Percentiles rank a stretch among this genome's conserved stretches.
Evolutionary conservation across 2,797 vertebrate genomes (phyloP).

Genomic region (Chanos chanos): DNA sequence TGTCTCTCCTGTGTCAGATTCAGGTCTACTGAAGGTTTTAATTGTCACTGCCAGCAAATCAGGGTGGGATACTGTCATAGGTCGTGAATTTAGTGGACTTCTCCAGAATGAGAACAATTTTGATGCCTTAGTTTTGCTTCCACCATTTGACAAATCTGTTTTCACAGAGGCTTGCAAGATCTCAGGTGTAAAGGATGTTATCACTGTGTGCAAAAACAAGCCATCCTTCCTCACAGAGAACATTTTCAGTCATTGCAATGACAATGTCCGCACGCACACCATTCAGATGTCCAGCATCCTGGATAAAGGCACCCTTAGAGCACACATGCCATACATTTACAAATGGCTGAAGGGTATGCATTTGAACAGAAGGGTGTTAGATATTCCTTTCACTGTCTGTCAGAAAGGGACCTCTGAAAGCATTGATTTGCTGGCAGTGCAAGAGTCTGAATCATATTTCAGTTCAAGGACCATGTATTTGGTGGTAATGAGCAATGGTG

Average conservation of each 20-base stretch:
- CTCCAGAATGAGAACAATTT: constrained; percentile 40
- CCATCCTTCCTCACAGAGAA: constrained; percentile 29
- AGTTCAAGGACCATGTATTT: constrained; percentile 64
- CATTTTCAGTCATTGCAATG: constrained; percentile 47
- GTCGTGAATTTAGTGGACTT: constrained; percentile 33
- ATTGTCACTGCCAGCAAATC: constrained; percentile 63
- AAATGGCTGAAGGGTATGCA: constrained; percentile 72
- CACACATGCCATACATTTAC: constrained; percentile 53
- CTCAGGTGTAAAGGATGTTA: constrained; percentile 58
- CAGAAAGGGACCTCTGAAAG: constrained; percentile 29
- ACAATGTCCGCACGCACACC: constrained; percentile 64
- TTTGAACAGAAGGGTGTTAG: constrained; percentile 50
- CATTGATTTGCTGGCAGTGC: not conserved
- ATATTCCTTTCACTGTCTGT: constrained; percentile 53
- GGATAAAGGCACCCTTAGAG: constrained; percentile 71
- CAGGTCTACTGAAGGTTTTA: constrained; percentile 63
- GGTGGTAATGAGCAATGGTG: constrained; percentile 58
- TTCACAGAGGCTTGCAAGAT: constrained; percentile 37
- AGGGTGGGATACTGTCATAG: constrained; percentile 67
- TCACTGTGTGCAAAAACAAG: constrained; percentile 65
- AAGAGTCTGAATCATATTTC: constrained; percentile 70
- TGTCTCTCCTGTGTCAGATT: constrained; percentile 57
- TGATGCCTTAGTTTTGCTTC: constrained; percentile 69
- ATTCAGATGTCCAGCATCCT: constrained; percentile 68
- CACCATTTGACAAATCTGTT: constrained; percentile 61